Base-by-base conservation (phyloP, 2,113 vertebrate genomes). In the Datnioides undecimradiatus region DNA sequence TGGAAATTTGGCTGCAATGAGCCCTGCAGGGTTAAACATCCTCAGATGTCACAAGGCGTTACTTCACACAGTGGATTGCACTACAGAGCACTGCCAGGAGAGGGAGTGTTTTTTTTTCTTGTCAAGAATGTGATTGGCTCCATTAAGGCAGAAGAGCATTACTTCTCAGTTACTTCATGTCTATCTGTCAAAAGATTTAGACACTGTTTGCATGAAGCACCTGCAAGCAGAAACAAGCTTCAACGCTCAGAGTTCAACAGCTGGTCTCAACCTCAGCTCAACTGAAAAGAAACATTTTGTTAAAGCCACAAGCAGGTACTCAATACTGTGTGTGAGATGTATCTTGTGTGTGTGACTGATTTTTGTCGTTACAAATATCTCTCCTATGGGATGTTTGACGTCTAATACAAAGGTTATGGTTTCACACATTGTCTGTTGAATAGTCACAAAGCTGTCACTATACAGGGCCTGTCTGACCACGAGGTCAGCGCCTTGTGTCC, bases 71-170 rank as follows among this genome's bases (percentile, higher is more conserved):
- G 8, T 43, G 62, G 67, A 66, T 14, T 86, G 89, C 84, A 90
- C 73, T 93, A 62, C 88, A 76, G 64, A 82, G 66, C 73, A 3
- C 81, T 83, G 82, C 93, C 92, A 94, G 90, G 83, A 94, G 93
- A 89, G 91, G 92, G 91, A 79, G 88, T 82, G 62, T 85, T 64
- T 82, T 64, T 85, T 64, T 82, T 81, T 62, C 65, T 17, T 76
- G 54, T 68, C 52, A 80, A 13, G 64, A 45, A 73, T 51, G 33
- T 73, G 68, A 80, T 73, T 83, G 68, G 67, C 52, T 85, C 68
- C 49, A 64, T 72, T 40, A 31, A 55, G 66, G 64, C 34, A 43
- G 27, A 17, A 19, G 27, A 48, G 54, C 45, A 54, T 52, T 66
- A 9, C 31, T 38, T 62, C 54, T 68, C 25, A 54, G n/a, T 78